These are phyloP conservation scores for Thysanoteuthis rhombus DNA, from an alignment of 2,888 invertebrate genomes.

Conservation along the genomic window DNA sequence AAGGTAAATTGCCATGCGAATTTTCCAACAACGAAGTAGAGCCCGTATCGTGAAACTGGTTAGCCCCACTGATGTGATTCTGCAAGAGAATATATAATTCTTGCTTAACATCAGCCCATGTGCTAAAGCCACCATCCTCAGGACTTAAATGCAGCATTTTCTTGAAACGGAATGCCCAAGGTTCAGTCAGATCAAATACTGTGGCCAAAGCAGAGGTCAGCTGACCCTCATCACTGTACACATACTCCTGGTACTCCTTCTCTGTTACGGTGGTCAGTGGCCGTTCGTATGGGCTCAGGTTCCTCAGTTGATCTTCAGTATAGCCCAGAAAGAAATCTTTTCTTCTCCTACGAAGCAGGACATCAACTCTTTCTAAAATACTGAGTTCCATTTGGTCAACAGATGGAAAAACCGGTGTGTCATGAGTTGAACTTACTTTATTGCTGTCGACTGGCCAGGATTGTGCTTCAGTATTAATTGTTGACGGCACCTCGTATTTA, in stretches of 20 bases:
- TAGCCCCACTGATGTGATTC: constrained; percentile 17
- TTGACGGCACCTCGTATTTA: not conserved
- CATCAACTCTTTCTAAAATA: constrained; percentile 33
- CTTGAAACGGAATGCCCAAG: constrained; percentile 32
- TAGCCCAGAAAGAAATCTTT: constrained; percentile 47
- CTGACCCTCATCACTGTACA: constrained; percentile 41
- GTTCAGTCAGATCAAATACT: constrained; percentile 31
- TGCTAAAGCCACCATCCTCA: constrained; percentile 29
- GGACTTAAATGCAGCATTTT: constrained; percentile 21
- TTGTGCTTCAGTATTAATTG: not conserved
- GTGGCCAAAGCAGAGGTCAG: constrained; percentile 26
- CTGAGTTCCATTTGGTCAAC: constrained; percentile 26
- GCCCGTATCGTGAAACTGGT: not conserved
- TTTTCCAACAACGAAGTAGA: not conserved
- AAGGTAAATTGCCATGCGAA: constrained; percentile 1
- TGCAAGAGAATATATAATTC: constrained; percentile 19
- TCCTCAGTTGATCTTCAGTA: constrained; percentile 42
- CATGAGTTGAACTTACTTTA: constrained; percentile 19
- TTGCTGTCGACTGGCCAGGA: constrained; percentile 1
- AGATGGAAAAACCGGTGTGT: constrained; percentile 32
- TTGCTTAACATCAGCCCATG: constrained; percentile 25
- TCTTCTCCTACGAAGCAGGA: constrained; percentile 44
- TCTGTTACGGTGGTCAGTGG: constrained; percentile 37
- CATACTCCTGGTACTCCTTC: constrained; percentile 40
- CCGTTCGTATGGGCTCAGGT: constrained; percentile 37